Evolutionary conservation across 2,888 invertebrate species (phyloP), one percentile per base, ranked within the genome.

Genomic region (Aporophyla lueneburgensis): DNA sequence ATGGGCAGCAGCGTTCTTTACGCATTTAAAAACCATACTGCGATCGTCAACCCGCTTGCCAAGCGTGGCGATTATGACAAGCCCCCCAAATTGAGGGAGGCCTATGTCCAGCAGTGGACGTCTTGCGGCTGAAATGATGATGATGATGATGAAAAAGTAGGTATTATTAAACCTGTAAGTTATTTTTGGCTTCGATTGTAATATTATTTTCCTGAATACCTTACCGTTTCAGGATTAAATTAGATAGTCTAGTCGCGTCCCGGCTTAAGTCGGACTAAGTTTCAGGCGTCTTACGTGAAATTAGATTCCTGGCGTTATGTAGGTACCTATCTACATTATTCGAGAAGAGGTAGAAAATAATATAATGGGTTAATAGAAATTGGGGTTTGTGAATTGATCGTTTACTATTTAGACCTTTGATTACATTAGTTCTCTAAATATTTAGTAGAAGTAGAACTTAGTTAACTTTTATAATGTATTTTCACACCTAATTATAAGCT

Each of bases 241-340:
- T 74, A 59, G 24, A 58, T 33, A 80, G 46, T 65, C 77, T 53
- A 53, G 63, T 46, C 63, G 24, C 53, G 77, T 19, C 5, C 24
- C 33, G 19, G 74, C 74, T 73, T 80, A 80, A 80, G n/a, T 40
- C 51, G 27, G 56, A 0, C 58, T 49, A 74, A 59, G 74, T 59
- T 78, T 78, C 33, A 59, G 53, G 46, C 53, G 19, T 40, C 58
- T 49, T 49, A 49, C 14, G 58, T 49, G 65, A 65, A 78, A 78
- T 74, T 78, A 54, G 74, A 74, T 80, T 73, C 33, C 6, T 24
- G 24, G 24, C 53, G 46, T 27, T 33, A 53, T 19, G 7, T 53
- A 33, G 10, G 33, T 68, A 75, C 6, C 14, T 58, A 10, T 5
- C 53, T 27, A 56, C 51, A 54, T 71, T 56, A 80, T 80, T 78